These are phyloP conservation scores for Eupeodes latifasciatus DNA, from an alignment of 2,888 invertebrate species.

Conservation along the genomic window DNA sequence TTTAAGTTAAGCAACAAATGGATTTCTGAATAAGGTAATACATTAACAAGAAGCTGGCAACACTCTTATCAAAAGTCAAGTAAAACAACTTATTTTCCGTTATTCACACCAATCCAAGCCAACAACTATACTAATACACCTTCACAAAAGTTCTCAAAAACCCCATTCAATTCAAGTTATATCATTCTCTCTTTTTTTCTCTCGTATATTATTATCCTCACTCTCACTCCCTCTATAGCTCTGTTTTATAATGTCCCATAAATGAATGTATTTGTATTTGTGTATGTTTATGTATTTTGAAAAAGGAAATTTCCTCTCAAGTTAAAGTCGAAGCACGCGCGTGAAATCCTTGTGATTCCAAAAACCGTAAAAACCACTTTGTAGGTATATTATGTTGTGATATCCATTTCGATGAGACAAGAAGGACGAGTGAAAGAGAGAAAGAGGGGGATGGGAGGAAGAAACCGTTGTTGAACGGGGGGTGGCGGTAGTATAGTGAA, in stretches of 20 bases:
- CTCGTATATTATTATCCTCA: background rate
- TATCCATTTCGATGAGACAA: slow-evolving; percentile 39
- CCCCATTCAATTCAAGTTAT: slow-evolving; percentile 45
- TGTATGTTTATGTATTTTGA: slow-evolving; percentile 4
- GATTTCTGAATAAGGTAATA: background rate
- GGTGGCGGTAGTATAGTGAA: slow-evolving; percentile 6
- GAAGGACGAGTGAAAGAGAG: slow-evolving; percentile 5
- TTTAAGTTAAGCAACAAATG: no score
- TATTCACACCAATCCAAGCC: slow-evolving; percentile 8
- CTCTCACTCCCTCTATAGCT: background rate
- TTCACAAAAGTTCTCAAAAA: slow-evolving; percentile 46
- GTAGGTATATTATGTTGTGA: slow-evolving; percentile 68
- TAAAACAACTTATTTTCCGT: slow-evolving; percentile 33
- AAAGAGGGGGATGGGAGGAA: background rate
- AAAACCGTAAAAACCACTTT: slow-evolving; percentile 56
- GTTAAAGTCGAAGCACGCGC: slow-evolving; percentile 74
- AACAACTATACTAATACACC: slow-evolving; percentile 37
- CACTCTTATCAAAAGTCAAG: slow-evolving; percentile 31
- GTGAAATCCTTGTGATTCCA: slow-evolving; percentile 61
- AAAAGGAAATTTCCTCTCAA: slow-evolving; percentile 71
- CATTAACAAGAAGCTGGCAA: slow-evolving; percentile 11
- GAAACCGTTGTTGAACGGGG: background rate
- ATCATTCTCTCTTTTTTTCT: background rate
- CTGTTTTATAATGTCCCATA: background rate
- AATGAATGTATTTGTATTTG: background rate